A percentile compares a stretch with the other conserved stretches of the same genome.
Evolutionary conservation across 2,797 vertebrate species (phyloP).

Genomic region (Odontamblyopus lacepedii): DNA sequence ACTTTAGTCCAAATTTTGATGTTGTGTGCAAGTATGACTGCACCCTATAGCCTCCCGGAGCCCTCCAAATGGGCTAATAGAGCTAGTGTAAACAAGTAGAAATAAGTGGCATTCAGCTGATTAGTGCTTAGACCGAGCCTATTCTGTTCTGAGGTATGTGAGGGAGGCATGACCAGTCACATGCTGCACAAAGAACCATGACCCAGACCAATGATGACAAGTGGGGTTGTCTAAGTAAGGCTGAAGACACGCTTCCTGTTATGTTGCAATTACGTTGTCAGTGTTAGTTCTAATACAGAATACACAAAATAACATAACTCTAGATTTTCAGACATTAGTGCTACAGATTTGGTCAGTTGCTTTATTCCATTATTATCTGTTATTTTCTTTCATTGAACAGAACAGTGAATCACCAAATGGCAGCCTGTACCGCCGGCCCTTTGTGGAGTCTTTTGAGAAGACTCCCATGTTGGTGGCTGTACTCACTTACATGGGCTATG

Average conservation of each 20-base stretch:
- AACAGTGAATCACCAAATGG: conserved; percentile 1
- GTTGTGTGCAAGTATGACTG: background rate
- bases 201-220: conserved; percentile 21
- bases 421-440: conserved; percentile 84
- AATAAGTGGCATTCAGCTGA: conserved; percentile 38
- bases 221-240: background rate
- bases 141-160: conserved; percentile 57
- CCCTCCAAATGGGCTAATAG: background rate
- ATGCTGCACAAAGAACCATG: conserved; percentile 52
- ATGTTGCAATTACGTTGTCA: background rate
- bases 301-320: background rate
- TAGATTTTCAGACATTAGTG: too few relatives aligned
- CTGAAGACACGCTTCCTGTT: conserved; percentile 1
- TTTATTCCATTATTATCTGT: background rate
- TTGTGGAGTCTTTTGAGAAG: conserved; percentile 90
- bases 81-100: background rate
- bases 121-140: conserved; percentile 43
- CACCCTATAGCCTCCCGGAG: background rate
- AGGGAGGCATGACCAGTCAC: conserved; percentile 74
- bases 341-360: background rate
- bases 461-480: conserved; percentile 94
- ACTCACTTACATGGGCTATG: conserved; percentile 92
- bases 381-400: conserved; percentile 18
- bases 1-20: background rate
- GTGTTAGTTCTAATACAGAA: background rate